Base-by-base conservation (phyloP, 2,888 invertebrate genomes). In the Heliconius hortense region DNA sequence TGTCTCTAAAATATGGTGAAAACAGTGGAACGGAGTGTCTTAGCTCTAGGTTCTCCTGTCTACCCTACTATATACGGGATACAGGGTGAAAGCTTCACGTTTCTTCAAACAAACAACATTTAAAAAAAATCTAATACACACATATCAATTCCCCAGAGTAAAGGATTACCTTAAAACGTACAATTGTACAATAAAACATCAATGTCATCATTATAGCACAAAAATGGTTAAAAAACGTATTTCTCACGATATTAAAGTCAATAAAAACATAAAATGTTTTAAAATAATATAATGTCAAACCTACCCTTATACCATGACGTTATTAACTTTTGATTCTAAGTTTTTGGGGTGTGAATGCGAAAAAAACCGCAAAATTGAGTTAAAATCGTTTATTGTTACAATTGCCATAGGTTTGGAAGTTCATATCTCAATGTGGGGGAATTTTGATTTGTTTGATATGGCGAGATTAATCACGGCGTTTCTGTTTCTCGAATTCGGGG, bases 231-330 rank as follows among this genome's bases (percentile, higher is more conserved):
- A 81, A 83, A 84, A 82, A 80, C 72, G 75, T 59, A 66, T 82
- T 93, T 93, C 92, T 86, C 93, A 92, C 92, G 88, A 82, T 82
- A 82, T 85, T 82, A 79, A 84, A 84, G 89, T 90, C 87, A 87
- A 90, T 90, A 85, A 85, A 84, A 90, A 87, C 87, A 88, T 90
- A 90, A 91, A 92, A 92, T 90, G 90, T 84, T 93, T 92, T 92
- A 93, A 93, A 91, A 88, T 87, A 56, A 59, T 24, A 4, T 88
- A 90, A 89, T 90, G 89, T 90, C 89, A 87, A 88, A 90, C 84
- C 84, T 82, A 71, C 87, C 85, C 87, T 86, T 81, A 82, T 84
- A 81, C 87, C n/a, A 60, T 56, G 35, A 56, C 53, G 35, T 24
- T 26, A 26, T 26, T 26, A 26, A 26, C 56, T n/a, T 69, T 56